phyloP scores from a whole-genome alignment of 1,140 invertebrate genomes.

The Zaprionus taronus region DNA sequence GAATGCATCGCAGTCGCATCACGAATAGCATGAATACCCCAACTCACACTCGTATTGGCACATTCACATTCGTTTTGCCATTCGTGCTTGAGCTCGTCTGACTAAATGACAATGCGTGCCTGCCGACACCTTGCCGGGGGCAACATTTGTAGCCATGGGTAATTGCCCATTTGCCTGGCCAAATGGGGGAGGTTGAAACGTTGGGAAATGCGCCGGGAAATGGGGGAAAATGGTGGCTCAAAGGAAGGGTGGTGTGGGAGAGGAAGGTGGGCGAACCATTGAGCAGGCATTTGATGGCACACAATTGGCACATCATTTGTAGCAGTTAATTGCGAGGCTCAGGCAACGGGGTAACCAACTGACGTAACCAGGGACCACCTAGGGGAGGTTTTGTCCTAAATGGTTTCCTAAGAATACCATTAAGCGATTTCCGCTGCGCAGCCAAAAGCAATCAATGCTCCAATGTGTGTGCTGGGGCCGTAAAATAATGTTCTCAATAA shows the following conservation, averaged over 20 bases:
- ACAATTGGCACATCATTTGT: constrained; percentile 75
- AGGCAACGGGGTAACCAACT: constrained; percentile 17
- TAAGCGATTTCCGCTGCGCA: constrained; percentile 47
- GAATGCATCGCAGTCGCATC: constrained; percentile 8
- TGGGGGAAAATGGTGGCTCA: constrained; percentile 7
- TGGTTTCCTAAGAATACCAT: constrained; percentile 48
- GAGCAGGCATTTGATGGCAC: constrained; percentile 34
- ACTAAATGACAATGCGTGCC: constrained; percentile 77
- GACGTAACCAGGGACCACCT: constrained; percentile 51
- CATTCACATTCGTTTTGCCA: constrained; percentile 10
- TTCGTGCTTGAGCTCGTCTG: constrained; percentile 28
- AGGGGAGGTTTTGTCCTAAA: constrained; percentile 14
- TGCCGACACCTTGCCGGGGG: constrained; percentile 63
- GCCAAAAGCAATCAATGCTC: constrained; percentile 39
- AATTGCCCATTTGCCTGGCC: constrained; percentile 55
- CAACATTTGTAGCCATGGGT: constrained; percentile 61
- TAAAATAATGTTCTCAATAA: constrained; percentile 51
- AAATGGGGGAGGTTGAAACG: background rate
- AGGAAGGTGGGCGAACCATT: background rate
- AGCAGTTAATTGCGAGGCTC: constrained; percentile 35
- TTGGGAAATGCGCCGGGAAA: constrained; percentile 8
- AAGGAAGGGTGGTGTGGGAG: background rate
- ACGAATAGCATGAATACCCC: constrained; percentile 6
- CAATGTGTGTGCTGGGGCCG: constrained; percentile 12
- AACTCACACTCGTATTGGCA: background rate